Base-by-base conservation (phyloP, 2,888 invertebrate genomes). In the Netelia melanura region DNA sequence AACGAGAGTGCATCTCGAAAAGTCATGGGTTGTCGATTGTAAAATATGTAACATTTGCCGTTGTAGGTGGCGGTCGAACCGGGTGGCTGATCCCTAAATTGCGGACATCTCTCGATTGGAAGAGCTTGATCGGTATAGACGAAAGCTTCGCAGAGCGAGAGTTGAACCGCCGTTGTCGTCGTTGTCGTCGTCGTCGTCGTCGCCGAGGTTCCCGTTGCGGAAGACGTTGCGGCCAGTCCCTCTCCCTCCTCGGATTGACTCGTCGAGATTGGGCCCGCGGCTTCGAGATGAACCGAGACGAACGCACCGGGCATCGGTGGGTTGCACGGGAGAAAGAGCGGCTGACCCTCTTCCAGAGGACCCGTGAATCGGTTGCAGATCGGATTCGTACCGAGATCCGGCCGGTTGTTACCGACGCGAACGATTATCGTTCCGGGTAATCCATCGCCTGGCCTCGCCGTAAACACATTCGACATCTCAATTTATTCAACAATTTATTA, bases 291-390 rank as follows among this genome's bases (percentile, higher is more conserved):
- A 0, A 98, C 98, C 89, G 98, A 98, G 86, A 98, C 98, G 93
- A 98, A 98, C 9, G 98, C 98, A 0, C 98, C 98, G 0, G 98
- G 98, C 98, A 98, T 98, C 0, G 98, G 98, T 0, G 98, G 98
- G 94, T 98, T 98, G 94, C 98, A 98, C 0, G 98, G 98, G 72
- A 98, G 94, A 94, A 98, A 98, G 6, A 98, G 95, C 0, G 98
- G 98, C 91, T 98, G 97, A 0, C 98, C 98, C 92, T 98, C 98
- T 92, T 98, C 97, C 11, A 98, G 94, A 85, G 96, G 96, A 1
- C 98, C 98, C 6, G 97, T 97, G 94, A 97, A 98, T 3, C 97
- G 96, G 94, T 98, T 98, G 94, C 98, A 98, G 89, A 98, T 96
- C 0, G 98, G 98, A 94, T 98, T 98, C 30, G 97, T 98, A 81